A percentile compares a stretch with the other conserved stretches of the same genome.
Conservation (phyloP, 2,797 vertebrate species). For the Gallinago solitaria region DNA sequence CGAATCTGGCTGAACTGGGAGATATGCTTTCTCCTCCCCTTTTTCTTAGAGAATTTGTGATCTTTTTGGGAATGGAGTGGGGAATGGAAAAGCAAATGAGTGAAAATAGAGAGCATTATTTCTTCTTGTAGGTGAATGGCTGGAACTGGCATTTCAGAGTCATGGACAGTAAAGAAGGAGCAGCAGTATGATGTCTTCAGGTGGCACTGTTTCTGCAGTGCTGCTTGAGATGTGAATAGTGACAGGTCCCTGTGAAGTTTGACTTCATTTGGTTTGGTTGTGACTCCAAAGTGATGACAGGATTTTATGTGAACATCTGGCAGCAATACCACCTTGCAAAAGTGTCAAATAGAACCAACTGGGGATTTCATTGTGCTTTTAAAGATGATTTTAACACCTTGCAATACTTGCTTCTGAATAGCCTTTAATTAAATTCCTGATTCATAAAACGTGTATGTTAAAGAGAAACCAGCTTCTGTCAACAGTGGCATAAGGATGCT, state of each 20-base stretch:
- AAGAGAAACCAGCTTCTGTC: neutral
- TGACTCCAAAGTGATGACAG: neutral
- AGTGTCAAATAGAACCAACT: neutral
- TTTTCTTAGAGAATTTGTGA: neutral
- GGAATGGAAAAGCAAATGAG: neutral
- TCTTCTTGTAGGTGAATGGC: neutral
- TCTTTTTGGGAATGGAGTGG: neutral
- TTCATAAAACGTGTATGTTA: accelerated
- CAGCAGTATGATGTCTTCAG: neutral
- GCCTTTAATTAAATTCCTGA: neutral
- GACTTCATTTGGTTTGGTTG: neutral
- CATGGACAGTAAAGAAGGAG: neutral
- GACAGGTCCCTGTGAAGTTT: neutral
- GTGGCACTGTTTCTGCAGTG: neutral
- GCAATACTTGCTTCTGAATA: neutral
- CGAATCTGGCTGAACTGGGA: neutral
- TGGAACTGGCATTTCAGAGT: neutral
- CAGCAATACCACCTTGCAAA: neutral
- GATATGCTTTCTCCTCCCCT: neutral
- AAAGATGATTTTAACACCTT: neutral
- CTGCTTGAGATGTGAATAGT: neutral
- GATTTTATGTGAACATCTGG: neutral
- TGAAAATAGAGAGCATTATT: neutral
- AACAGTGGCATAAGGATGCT: neutral
- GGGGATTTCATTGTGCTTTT: neutral